A percentile compares a stretch with the other conserved stretches of the same genome.
Evolutionary conservation across 2,888 invertebrate species (phyloP).

Genomic region (Rhyacophila evoluta): DNA sequence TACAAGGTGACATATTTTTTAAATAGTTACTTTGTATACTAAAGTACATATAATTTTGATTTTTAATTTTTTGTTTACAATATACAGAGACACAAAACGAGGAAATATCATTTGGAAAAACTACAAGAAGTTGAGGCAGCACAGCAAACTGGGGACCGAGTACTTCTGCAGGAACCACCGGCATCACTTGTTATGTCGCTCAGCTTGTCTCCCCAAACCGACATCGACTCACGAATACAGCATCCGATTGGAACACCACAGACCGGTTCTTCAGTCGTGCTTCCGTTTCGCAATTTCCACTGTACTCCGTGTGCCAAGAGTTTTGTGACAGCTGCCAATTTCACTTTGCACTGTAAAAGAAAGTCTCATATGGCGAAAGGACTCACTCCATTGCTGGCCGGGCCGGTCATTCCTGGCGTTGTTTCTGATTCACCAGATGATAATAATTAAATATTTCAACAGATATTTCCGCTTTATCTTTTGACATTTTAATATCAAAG

Average conservation of each 20-base stretch:
- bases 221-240: too few relatives aligned
- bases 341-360: conserved; percentile 33
- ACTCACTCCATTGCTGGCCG: conserved; percentile 26
- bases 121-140: conserved; percentile 4
- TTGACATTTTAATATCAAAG: too few relatives aligned
- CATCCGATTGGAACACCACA: background rate
- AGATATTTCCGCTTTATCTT: too few relatives aligned
- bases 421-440: background rate
- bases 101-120: conserved; percentile 51
- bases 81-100: conserved; percentile 50
- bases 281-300: conserved; percentile 18
- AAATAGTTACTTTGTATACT: too few relatives aligned
- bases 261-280: background rate
- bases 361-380: conserved; percentile 48
- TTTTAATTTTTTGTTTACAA: background rate
- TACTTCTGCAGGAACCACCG: background rate
- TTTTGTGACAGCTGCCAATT: conserved; percentile 36
- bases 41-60: too few relatives aligned
- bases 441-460: conserved; percentile 18
- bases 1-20: too few relatives aligned
- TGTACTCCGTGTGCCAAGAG: conserved; percentile 43
- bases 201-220: too few relatives aligned
- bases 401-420: background rate
- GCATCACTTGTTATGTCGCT: background rate
- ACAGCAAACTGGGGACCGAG: background rate